phyloP scores from a whole-genome alignment of 2,797 vertebrate genomes.

The Clangula hyemalis region DNA sequence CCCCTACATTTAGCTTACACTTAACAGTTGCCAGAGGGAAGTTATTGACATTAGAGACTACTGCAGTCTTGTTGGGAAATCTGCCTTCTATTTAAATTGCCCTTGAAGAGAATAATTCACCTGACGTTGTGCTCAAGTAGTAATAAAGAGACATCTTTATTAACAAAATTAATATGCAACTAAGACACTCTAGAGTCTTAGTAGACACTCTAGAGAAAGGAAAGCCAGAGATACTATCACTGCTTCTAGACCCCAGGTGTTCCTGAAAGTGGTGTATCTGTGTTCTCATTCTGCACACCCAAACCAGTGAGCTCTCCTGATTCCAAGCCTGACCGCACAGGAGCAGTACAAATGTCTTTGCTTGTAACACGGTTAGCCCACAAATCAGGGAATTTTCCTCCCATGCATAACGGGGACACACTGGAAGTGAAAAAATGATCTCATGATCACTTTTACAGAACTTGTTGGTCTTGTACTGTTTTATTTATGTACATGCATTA shows the following conservation, averaged over 20 bases:
- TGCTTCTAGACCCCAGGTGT: background rate
- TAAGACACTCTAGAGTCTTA: background rate
- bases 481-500: background rate
- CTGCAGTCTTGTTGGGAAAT: background rate
- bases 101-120: background rate
- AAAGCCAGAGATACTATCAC: background rate
- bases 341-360: background rate
- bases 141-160: background rate
- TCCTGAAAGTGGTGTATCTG: background rate
- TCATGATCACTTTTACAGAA: background rate
- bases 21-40: background rate
- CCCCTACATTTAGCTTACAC: background rate
- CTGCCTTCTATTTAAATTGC: background rate
- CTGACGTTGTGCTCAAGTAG: background rate
- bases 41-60: background rate
- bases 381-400: background rate
- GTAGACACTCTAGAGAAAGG: background rate
- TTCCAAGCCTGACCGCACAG: rapidly evolving
- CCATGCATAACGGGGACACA: rapidly evolving
- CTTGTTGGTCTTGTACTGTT: background rate
- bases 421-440: background rate
- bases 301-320: background rate
- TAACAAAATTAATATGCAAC: background rate
- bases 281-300: background rate
- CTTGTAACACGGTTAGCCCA: background rate